Base-by-base conservation (phyloP, 2,113 vertebrate species). In the Myrmophylax atrothorax region DNA sequence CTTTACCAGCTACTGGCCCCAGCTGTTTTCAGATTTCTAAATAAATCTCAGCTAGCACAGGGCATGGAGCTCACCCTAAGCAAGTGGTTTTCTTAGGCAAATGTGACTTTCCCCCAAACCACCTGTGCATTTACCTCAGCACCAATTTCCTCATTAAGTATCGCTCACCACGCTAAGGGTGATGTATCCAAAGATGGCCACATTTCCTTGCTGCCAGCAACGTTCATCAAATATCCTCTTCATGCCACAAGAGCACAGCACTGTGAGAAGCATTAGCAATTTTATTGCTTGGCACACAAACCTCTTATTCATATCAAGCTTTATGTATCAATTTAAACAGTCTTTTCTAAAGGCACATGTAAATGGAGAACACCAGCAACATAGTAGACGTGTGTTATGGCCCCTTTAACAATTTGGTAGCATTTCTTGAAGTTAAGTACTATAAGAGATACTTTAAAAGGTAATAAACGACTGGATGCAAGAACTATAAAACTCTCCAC, bases 401-500 rank as follows among this genome's bases (percentile, higher is more conserved):
- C 16, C 2, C 1, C 44, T 60, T 84, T 67, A 72, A 89, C 25
- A 79, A 42, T 87, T 89, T 89, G 56, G 19, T 67, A 85, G 49
- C 49, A 56, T 76, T 94, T 95, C 47, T 94, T 62, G 35, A 73
- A 83, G 77, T 73, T 84, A 89, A 82, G 40, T 83, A 67, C 56
- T 73, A 10, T 38, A 88, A 60, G 78, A 94, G 56, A 37, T n/a
- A 55, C 40, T 77, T 85, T 33, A 86, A 82, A 90, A 70, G 77
- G 52, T 42, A 60, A 38, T 77, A 80, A 80, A 63, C 64, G 80
- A 81, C 23, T 60, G 56, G 38, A 52, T 87, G 26, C 26, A 74
- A 83, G 62, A 76, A 18, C 37, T 60, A 11, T 50, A 23, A 84
- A 93, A 12, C 42, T 89, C 40, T 85, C 50, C n/a, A 15, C 16